Evolutionary conservation across 2,797 vertebrate genomes (phyloP), one percentile per base, ranked within the genome.

Genomic region (Falco biarmicus): DNA sequence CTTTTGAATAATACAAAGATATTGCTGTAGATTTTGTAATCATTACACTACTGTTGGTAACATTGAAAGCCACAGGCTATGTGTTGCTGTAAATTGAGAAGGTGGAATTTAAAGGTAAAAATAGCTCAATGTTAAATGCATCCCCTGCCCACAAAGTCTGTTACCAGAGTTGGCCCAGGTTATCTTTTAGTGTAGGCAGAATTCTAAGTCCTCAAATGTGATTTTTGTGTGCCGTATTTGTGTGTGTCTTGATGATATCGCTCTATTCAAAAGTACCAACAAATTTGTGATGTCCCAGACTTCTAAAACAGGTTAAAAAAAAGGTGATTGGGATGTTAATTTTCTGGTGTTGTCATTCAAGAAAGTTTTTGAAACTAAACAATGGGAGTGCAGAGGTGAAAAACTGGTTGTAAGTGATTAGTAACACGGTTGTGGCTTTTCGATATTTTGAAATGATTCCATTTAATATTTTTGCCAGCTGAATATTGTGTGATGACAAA

Each of bases 41-140:
- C 6, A 4, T 92, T 95, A 17, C 50, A 16, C 21, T 57, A 84
- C 71, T 90, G 0, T 80, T 83, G 78, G 71, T 96, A 88, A 50
- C 89, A 45, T 43, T 37, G 69, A 82, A 84, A 75, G 66, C 89
- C 63, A 60, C 4, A 39, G 87, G 78, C 69, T 90, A 28, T 77
- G 84, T 43, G 51, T 78, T 92, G 56, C 95, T 97, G 93, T 81
- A 97, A 97, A 94, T 92, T 3, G 66, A 89, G 96, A 95, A 94
- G 87, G 63, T 95, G 89, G 64, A 89, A 90, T 93, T 95, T 87
- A 96, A 93, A 87, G 83, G 74, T 98, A 97, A 97, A 97, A 97
- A 97, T 96, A 97, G 69, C 95, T 93, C 80, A 22, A 69, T 11
- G 64, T 96, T 97, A 95, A 94, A 93, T 91, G 65, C 92, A 85